These are phyloP conservation scores for Thelaira solivaga DNA, from an alignment of 2,888 invertebrate species.

Conservation along the genomic window DNA sequence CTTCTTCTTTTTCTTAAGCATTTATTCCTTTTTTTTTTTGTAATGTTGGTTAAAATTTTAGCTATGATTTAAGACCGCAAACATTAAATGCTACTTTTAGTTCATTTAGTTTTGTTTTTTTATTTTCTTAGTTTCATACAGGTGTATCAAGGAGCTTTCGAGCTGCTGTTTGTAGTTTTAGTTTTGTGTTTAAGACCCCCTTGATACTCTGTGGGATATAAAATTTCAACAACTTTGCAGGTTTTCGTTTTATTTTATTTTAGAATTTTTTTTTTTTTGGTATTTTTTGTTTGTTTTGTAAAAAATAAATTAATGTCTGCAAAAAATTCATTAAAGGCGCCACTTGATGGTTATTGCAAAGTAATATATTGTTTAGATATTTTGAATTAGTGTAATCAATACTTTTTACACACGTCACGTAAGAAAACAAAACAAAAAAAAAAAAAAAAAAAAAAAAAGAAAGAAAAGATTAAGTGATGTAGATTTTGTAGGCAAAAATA, in stretches of 20 bases:
- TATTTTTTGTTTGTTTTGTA: too few relatives aligned
- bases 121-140: conserved; percentile 44
- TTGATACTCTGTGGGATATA: conserved; percentile 56
- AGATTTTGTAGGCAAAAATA: neutral
- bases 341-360: conserved; percentile 8
- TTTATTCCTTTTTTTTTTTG: neutral
- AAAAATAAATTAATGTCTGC: conserved; percentile 35
- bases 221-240: conserved; percentile 58
- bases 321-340: conserved; percentile 49
- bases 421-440: too few relatives aligned
- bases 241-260: conserved; percentile 43
- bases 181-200: conserved; percentile 32
- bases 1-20: conserved; percentile 33
- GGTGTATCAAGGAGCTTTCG: conserved; percentile 45
- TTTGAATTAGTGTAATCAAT: conserved; percentile 20
- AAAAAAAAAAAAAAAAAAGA: too few relatives aligned
- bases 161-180: conserved; percentile 40
- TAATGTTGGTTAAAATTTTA: conserved; percentile 20
- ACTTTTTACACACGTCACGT: conserved; percentile 10
- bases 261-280: conserved; percentile 9
- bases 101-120: conserved; percentile 29
- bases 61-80: conserved; percentile 56
- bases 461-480: neutral
- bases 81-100: conserved; percentile 44
- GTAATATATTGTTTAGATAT: neutral